A percentile compares a stretch with the other conserved stretches of the same genome.
Evolutionary conservation across 1,140 invertebrate species (phyloP).

Genomic region (Penaeus japonicus): DNA sequence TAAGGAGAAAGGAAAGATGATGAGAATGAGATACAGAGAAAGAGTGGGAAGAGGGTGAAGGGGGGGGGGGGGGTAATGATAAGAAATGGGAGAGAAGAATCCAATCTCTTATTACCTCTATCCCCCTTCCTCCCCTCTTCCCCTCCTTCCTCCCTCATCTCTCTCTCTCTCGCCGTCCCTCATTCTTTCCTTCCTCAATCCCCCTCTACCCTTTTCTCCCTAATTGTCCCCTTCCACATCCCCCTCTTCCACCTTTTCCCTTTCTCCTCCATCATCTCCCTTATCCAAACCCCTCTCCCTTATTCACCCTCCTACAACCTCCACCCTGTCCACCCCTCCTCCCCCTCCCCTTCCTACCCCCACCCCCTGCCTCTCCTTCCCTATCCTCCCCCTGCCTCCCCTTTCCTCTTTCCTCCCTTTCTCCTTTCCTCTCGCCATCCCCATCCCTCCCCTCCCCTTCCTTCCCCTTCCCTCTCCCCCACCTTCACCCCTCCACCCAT

Average conservation of each 20-base stretch:
- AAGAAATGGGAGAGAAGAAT: no score
- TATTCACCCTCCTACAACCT: neutral
- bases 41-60: neutral
- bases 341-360: neutral
- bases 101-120: neutral
- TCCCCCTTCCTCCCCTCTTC: neutral
- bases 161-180: neutral
- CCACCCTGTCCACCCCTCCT: neutral
- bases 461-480: no score
- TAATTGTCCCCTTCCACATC: no score
- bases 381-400: no score
- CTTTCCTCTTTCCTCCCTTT: no score
- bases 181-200: neutral
- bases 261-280: neutral
- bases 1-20: neutral
- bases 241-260: neutral
- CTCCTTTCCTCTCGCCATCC: no score
- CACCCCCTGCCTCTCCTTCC: no score
- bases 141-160: neutral
- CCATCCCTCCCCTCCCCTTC: no score
- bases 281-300: neutral
- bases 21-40: neutral
- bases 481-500: no score
- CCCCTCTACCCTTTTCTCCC: neutral
- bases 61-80: neutral